Conservation (phyloP, 2,888 invertebrate species). For the Vesta saturnalis region DNA sequence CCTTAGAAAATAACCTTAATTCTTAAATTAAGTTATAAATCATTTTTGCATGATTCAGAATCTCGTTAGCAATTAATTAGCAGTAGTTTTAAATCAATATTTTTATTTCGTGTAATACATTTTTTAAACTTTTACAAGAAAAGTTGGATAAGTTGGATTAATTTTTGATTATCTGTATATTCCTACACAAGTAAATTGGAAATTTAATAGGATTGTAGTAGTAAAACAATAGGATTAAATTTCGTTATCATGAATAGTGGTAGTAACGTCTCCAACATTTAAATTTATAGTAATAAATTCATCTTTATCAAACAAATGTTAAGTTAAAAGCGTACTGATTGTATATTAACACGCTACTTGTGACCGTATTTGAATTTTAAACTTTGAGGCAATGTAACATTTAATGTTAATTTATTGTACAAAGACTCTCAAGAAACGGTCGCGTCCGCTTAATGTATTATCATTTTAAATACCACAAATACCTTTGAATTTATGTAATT, state of each 20-base stretch:
- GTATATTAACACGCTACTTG: conserved; percentile 1
- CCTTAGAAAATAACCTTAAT: background rate
- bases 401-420: background rate
- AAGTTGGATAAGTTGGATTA: background rate
- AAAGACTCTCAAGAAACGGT: background rate
- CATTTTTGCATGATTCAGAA: background rate
- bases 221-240: background rate
- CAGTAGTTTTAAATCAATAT: background rate
- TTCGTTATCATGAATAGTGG: background rate
- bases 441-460: background rate
- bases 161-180: conserved; percentile 2
- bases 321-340: background rate
- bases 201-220: conserved; percentile 4
- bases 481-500: too few relatives aligned
- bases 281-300: background rate
- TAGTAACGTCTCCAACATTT: conserved; percentile 7
- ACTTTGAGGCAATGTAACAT: background rate
- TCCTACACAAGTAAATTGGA: background rate
- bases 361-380: background rate
- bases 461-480: too few relatives aligned
- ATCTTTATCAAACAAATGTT: conserved; percentile 4
- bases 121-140: background rate
- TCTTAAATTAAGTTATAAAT: conserved; percentile 3
- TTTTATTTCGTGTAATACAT: background rate
- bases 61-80: background rate